These are phyloP conservation scores for Dryococelus australis DNA, from an alignment of 2,888 invertebrate genomes.

Conservation along the genomic window DNA sequence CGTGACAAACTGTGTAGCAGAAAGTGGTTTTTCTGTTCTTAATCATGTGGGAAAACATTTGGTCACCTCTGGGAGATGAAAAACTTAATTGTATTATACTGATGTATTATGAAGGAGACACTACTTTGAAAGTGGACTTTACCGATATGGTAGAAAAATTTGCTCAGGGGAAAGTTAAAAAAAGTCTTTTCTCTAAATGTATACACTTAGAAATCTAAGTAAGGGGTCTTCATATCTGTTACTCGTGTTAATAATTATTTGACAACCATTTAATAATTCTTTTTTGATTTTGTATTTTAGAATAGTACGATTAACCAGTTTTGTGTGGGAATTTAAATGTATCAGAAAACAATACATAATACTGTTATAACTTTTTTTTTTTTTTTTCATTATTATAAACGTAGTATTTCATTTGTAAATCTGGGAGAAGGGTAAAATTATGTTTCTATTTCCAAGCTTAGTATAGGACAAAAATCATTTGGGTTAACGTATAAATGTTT, in stretches of 20 bases:
- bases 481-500: too few species aligned
- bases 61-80: background rate
- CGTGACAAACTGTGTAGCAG: background rate
- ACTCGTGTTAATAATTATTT: background rate
- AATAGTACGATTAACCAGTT: background rate
- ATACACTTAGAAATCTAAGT: background rate
- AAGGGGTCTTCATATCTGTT: background rate
- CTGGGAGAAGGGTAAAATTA: too few species aligned
- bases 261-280: background rate
- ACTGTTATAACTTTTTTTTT: background rate
- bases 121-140: slow-evolving; percentile 21
- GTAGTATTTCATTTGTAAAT: background rate
- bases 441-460: too few species aligned
- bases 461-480: too few species aligned
- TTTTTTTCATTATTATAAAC: background rate
- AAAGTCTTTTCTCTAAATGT: background rate
- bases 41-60: background rate
- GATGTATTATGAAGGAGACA: slow-evolving; percentile 7
- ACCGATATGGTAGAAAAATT: background rate
- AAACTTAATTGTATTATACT: slow-evolving; percentile 11
- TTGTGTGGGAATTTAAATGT: background rate
- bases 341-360: background rate
- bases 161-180: background rate
- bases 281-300: background rate
- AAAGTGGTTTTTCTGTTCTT: background rate